Evolutionary conservation across 2,113 vertebrate species (phyloP).

Genomic region (Pyrgilauda ruficollis): DNA sequence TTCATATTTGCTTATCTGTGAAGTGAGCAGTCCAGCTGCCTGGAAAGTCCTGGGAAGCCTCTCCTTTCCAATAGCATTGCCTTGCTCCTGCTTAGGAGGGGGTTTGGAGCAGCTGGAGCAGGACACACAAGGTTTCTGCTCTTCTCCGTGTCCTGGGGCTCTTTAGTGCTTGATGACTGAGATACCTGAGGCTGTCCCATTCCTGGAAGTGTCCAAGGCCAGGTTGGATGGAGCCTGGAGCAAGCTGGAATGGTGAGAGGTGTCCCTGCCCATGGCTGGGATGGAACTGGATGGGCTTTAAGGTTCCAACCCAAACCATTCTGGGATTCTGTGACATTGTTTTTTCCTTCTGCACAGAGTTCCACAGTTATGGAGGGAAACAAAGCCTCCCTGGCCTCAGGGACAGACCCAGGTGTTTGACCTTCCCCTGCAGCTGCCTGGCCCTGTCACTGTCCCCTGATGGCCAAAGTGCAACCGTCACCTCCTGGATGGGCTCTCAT

Average conservation of each 20-base stretch:
- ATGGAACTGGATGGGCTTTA: not conserved
- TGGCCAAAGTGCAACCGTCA: not conserved
- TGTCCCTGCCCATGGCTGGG: not conserved
- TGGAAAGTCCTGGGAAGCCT: not conserved
- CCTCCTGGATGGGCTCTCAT: not conserved
- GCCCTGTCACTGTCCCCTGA: not conserved
- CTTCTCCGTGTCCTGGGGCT: not conserved
- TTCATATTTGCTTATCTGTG: not conserved
- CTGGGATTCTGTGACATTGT: not conserved
- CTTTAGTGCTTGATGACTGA: not conserved
- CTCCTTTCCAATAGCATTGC: not conserved
- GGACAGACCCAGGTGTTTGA: not conserved
- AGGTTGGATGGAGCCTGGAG: not conserved
- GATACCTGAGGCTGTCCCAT: not conserved
- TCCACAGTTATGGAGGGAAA: not conserved
- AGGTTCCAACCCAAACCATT: not conserved
- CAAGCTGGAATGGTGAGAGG: not conserved
- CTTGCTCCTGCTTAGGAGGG: not conserved
- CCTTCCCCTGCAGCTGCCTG: not conserved
- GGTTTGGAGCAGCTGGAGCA: not conserved
- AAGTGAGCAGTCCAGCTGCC: not conserved
- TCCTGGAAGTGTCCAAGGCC: not conserved
- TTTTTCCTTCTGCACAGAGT: not conserved
- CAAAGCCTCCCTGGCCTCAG: not conserved
- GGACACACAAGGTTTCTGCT: not conserved